These are phyloP conservation scores for Sebastes taczanowskii DNA, from an alignment of 2,797 vertebrate genomes.

Conservation along the genomic window DNA sequence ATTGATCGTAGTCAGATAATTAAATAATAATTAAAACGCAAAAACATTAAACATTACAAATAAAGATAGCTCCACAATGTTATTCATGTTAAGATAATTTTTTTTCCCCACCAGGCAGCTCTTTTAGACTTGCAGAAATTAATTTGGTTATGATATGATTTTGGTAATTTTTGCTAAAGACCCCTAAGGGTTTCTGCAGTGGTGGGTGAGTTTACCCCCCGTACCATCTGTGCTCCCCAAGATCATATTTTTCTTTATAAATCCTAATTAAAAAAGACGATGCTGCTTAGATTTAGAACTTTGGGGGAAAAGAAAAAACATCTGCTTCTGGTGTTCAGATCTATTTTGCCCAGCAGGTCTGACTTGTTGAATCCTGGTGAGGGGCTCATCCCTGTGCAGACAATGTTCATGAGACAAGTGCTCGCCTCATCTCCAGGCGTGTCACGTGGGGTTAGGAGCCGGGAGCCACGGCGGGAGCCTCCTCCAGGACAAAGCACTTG, in stretches of 20 bases:
- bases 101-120: neutral
- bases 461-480: constrained; percentile 62
- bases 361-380: neutral
- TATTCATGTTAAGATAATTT: neutral
- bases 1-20: neutral
- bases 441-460: constrained; percentile 69
- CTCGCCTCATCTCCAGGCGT: constrained; percentile 71
- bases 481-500: constrained; percentile 74
- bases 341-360: neutral
- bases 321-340: neutral
- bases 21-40: neutral
- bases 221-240: neutral
- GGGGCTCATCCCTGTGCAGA: constrained; percentile 1
- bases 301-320: neutral
- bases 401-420: constrained; percentile 55
- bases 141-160: neutral
- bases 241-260: neutral
- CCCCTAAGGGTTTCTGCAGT: neutral
- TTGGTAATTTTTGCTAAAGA: neutral
- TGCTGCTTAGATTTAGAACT: neutral
- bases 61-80: neutral
- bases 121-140: neutral
- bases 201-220: neutral
- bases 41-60: neutral
- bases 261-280: neutral